Evolutionary conservation across 2,888 invertebrate species (phyloP), one percentile per base, ranked within the genome.

Genomic region (Heteromyza rotundicornis): DNA sequence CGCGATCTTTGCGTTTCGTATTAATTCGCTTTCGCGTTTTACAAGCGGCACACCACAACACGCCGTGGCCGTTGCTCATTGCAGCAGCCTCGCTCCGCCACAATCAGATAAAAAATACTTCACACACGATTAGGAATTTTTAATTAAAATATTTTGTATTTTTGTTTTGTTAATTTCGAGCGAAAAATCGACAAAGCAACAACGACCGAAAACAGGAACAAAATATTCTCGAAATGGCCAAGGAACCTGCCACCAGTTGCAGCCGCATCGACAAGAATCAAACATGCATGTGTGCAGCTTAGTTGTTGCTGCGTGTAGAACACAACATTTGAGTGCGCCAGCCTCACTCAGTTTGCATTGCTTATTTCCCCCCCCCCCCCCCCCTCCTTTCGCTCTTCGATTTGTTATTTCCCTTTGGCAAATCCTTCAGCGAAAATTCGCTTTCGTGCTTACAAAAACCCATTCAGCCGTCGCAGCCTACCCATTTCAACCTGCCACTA

Each of bases 81-180:
- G n/a, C n/a, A n/a, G n/a, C n/a, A n/a, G n/a, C 22, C 20, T 24
- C 32, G 65, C 65, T 64, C 54, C 23, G 76, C 68, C 66, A 68
- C 72, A 80, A 81, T 79, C 81, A 80, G 79, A 79, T 79, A 80
- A 81, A 76, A 79, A 81, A 79, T 77, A 80, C 81, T 80, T 80
- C 78, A 80, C 82, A 82, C 82, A 82, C 81, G 82, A 82, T 82
- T 80, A 82, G 78, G 82, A 82, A 82, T 82, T 81, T 81, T 82
- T 82, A 82, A 82, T 82, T 82, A 82, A 82, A 82, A 82, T 82
- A 82, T 82, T 82, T 81, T 80, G 75, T 78, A 76, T 76, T 78
- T 77, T 75, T 74, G 77, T 77, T 75, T 76, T 74, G 76, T 74
- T 74, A 70, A 73, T 75, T 75, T 76, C 68, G 72, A 72, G 73